Percentiles rank a stretch among this genome's conserved stretches.
These are phyloP conservation scores for Tinamus major DNA, from an alignment of 2,797 vertebrate species.

Conservation along the genomic window DNA sequence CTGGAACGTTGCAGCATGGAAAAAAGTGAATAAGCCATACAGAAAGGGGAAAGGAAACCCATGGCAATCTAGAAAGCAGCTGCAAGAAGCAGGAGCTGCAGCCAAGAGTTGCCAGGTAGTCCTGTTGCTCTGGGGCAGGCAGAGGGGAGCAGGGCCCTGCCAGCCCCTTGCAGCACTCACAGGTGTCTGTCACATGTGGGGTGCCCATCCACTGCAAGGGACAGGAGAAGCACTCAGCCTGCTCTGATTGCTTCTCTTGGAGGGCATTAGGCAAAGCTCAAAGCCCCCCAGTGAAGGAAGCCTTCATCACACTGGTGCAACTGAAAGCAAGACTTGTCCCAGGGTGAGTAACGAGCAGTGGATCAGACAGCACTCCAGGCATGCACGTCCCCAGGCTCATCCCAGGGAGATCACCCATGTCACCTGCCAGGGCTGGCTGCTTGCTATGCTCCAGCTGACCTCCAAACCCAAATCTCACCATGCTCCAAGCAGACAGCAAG, in stretches of 20 bases:
- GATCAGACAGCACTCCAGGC: accelerated
- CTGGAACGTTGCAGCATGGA: no score
- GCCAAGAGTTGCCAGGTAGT: not conserved
- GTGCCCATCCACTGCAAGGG: not conserved
- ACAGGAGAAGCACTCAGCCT: not conserved
- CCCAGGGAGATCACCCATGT: not conserved
- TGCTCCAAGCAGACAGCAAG: not conserved
- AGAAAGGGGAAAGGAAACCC: not conserved
- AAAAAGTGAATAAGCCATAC: not conserved
- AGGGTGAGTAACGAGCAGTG: not conserved
- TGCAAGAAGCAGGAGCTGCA: not conserved
- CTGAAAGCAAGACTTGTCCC: not conserved
- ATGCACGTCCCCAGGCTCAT: not conserved
- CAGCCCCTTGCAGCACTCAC: accelerated
- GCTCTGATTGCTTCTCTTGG: accelerated
- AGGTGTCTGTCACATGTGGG: accelerated
- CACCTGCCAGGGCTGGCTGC: no score
- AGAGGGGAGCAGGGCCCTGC: not conserved
- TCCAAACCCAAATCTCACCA: not conserved
- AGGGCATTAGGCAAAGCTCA: not conserved
- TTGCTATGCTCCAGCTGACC: not conserved
- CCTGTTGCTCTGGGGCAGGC: accelerated
- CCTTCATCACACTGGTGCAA: accelerated
- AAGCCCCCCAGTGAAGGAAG: not conserved
- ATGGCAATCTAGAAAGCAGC: not conserved